These are phyloP conservation scores for Crotalus viridis DNA, from an alignment of 2,113 vertebrate genomes.

Conservation along the genomic window DNA sequence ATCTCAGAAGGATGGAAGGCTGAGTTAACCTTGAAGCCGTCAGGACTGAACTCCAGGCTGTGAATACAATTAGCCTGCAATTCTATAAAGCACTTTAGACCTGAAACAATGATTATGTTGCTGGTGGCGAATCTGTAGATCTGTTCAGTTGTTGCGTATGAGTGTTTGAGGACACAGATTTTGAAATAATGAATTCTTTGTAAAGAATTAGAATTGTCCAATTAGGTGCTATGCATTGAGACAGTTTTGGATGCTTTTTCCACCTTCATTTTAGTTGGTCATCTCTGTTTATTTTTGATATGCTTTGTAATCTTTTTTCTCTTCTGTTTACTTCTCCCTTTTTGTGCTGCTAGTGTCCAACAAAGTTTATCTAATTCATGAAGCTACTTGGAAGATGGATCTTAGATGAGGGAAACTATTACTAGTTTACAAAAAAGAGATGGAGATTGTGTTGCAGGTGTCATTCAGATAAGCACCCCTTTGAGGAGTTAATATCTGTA, in stretches of 20 bases:
- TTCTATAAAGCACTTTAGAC: rapidly evolving
- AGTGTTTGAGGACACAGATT: background rate
- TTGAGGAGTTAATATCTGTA: conserved; percentile 66
- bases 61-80: background rate
- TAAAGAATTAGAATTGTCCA: conserved; percentile 41
- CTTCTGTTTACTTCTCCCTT: conserved; percentile 27
- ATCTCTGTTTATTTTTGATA: conserved; percentile 38
- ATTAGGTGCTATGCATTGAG: conserved; percentile 27
- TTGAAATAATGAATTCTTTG: conserved; percentile 26
- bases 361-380: conserved; percentile 41
- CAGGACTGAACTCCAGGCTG: background rate
- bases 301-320: conserved; percentile 30
- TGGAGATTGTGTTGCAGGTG: conserved; percentile 33
- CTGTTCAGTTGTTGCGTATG: background rate
- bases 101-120: background rate
- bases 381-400: conserved; percentile 34
- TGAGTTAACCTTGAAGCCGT: background rate
- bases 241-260: background rate
- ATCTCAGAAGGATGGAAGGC: background rate
- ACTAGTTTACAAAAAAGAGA: conserved; percentile 46
- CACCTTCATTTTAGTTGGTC: background rate
- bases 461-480: conserved; percentile 58
- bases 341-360: conserved; percentile 31
- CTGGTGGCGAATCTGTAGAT: background rate
- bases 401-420: conserved; percentile 53